These are phyloP conservation scores for Andrena cerasifolii DNA, from an alignment of 1,140 invertebrate genomes.

Conservation along the genomic window DNA sequence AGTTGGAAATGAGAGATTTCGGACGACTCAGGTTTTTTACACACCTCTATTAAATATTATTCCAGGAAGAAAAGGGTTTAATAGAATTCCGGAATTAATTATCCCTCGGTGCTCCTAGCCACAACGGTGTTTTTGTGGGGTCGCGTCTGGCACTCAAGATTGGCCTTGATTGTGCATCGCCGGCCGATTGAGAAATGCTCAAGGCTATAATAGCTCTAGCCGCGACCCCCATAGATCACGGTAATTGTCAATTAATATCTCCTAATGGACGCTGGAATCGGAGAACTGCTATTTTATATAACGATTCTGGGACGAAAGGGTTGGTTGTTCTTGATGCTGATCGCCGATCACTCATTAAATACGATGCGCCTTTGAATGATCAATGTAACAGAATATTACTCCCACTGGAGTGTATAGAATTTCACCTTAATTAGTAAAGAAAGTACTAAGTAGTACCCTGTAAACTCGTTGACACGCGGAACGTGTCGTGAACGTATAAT, in stretches of 20 bases:
- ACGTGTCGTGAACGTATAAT: not conserved
- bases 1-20: not conserved
- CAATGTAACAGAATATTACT: no score
- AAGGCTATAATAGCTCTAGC: conserved; percentile 37
- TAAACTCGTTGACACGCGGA: not conserved
- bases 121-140: conserved; percentile 22
- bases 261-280: conserved; percentile 40
- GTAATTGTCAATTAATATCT: conserved; percentile 44
- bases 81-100: conserved; percentile 43
- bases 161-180: conserved; percentile 20
- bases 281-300: not conserved
- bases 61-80: not conserved
- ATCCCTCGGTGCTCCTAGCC: conserved; percentile 2
- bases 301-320: conserved; percentile 14
- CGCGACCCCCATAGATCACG: conserved; percentile 40
- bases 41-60: not conserved
- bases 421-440: no score
- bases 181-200: conserved; percentile 48
- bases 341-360: not conserved
- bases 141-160: conserved; percentile 12
- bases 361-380: not conserved
- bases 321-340: conserved; percentile 10
- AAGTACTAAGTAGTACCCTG: no score
- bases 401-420: no score
- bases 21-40: not conserved